Conservation (phyloP, 2,113 vertebrate species). For the Leptobrachium ailaonicum region DNA sequence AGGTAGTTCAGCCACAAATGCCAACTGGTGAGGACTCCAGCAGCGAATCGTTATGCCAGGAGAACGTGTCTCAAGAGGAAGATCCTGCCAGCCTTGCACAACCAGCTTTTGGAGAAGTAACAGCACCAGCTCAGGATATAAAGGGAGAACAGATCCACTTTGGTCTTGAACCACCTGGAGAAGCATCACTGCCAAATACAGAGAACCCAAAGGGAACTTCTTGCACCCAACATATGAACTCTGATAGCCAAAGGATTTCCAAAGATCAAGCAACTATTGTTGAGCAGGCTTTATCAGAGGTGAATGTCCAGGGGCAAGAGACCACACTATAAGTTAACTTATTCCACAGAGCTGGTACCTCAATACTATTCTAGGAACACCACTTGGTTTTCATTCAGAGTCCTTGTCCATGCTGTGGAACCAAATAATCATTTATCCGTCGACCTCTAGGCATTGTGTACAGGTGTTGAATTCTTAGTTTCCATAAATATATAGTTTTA, state of each 20-base stretch:
- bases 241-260: background rate
- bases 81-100: background rate
- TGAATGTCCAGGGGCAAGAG: conserved; percentile 24
- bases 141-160: background rate
- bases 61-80: background rate
- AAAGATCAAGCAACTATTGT: background rate
- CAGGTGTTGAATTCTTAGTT: background rate
- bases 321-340: conserved; percentile 23
- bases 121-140: background rate
- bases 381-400: too few species aligned
- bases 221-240: background rate
- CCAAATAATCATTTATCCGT: too few species aligned
- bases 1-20: conserved; percentile 7
- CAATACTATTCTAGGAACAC: too few species aligned
- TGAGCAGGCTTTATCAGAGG: conserved; percentile 15
- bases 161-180: conserved; percentile 2
- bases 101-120: background rate
- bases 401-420: too few species aligned
- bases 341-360: too few species aligned
- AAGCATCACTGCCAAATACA: conserved; percentile 7
- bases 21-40: background rate
- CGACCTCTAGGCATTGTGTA: background rate
- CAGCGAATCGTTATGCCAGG: background rate
- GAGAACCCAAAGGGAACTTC: background rate
- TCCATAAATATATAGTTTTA: background rate